A percentile compares a stretch with the other conserved stretches of the same genome.
Conservation (phyloP, 37 sponge, comb jelly and placozoan species). For the Aplysina aerophoba region DNA sequence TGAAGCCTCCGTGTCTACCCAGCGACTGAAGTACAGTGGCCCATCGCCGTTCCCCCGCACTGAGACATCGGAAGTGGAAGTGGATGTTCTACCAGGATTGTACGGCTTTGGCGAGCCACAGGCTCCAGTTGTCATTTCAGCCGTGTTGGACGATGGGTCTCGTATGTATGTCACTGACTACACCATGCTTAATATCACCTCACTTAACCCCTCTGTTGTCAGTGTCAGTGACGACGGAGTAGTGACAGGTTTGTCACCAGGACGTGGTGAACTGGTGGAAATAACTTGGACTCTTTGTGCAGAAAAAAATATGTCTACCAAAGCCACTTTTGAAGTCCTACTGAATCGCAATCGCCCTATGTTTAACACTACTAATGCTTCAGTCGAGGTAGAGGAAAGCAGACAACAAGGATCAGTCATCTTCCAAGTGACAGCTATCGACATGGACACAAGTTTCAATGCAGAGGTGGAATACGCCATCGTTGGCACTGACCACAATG, state of each 20-base stretch:
- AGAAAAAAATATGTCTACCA: background rate
- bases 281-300: slow-evolving; percentile 43
- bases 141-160: slow-evolving; percentile 4
- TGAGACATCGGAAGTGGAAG: background rate
- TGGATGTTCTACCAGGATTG: slow-evolving; percentile 13
- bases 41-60: slow-evolving; percentile 8
- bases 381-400: background rate
- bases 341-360: slow-evolving; percentile 26
- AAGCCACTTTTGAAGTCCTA: background rate
- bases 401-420: background rate
- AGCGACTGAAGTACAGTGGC: slow-evolving; percentile 15
- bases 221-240: background rate
- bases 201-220: slow-evolving; percentile 10
- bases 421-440: slow-evolving; percentile 28
- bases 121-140: slow-evolving; percentile 4
- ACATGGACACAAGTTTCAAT: slow-evolving; percentile 33
- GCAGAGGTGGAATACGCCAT: slow-evolving; percentile 36
- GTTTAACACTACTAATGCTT: background rate
- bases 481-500: background rate
- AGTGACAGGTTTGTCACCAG: slow-evolving; percentile 9
- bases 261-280: slow-evolving; percentile 44
- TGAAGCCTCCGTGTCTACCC: slow-evolving; percentile 7
- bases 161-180: slow-evolving; percentile 3
- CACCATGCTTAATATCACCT: slow-evolving; percentile 12
- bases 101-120: background rate